Evolutionary conservation across 2,113 vertebrate genomes (phyloP).

Genomic region (Catharus fuscescens): DNA sequence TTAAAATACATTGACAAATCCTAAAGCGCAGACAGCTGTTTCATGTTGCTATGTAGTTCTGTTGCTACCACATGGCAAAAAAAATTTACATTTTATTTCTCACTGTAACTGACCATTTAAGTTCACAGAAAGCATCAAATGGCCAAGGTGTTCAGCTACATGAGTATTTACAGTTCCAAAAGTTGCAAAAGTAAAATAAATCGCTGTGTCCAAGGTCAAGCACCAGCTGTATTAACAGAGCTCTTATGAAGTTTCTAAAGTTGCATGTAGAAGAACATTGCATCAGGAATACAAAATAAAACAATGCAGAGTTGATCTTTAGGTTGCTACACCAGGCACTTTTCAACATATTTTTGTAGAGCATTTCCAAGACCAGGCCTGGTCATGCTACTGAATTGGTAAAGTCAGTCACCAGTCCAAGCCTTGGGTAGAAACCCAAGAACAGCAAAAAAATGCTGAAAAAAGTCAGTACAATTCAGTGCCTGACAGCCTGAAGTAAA

Average conservation of each 20-base stretch:
- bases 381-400: background rate
- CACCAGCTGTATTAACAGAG: background rate
- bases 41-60: conserved; percentile 33
- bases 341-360: background rate
- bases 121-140: background rate
- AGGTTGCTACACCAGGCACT: background rate
- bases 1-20: background rate
- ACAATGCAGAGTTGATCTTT: background rate
- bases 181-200: background rate
- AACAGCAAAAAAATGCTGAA: background rate
- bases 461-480: background rate
- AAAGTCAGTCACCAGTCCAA: background rate
- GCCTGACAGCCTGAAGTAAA: background rate
- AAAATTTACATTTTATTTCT: background rate
- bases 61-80: background rate
- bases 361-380: background rate
- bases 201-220: background rate
- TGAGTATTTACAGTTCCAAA: background rate
- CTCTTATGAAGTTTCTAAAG: background rate
- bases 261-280: background rate
- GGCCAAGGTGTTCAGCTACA: conserved; percentile 1
- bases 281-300: background rate
- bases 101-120: conserved; percentile 11
- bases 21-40: conserved; percentile 1
- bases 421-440: background rate